phyloP scores from a whole-genome alignment of 2,113 vertebrate genomes.

The Camarhynchus parvulus region DNA sequence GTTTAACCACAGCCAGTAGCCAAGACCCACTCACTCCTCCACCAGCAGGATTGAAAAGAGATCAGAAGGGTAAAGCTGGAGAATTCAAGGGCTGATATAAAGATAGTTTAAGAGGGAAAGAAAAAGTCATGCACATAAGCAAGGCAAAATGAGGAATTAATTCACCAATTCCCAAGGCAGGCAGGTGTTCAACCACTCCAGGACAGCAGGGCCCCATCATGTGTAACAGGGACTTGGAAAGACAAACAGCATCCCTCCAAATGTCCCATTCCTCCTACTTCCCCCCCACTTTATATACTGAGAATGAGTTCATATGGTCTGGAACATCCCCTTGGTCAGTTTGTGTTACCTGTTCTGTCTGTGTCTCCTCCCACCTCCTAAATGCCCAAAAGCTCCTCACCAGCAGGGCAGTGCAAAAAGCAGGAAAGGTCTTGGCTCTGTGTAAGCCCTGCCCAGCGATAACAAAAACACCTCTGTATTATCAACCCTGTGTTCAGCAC shows the following conservation, averaged over 20 bases:
- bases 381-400: neutral
- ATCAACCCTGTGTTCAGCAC: neutral
- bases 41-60: neutral
- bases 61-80: neutral
- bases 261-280: neutral
- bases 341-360: neutral
- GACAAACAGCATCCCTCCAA: neutral
- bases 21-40: neutral
- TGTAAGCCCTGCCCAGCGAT: neutral
- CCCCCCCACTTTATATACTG: neutral
- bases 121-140: neutral
- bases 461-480: neutral
- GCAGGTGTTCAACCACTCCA: neutral
- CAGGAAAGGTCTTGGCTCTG: neutral
- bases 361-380: neutral
- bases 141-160: neutral
- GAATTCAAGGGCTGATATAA: neutral
- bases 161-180: neutral
- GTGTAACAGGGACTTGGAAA: fast-evolving
- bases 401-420: neutral
- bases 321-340: neutral
- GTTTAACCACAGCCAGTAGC: neutral
- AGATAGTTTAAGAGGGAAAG: neutral
- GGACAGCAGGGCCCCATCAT: neutral
- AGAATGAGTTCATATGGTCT: neutral